Percentiles rank a stretch among this genome's conserved stretches.
These are phyloP conservation scores for Gallinago nigripennis DNA, from an alignment of 2,797 vertebrate species.

Conservation along the genomic window DNA sequence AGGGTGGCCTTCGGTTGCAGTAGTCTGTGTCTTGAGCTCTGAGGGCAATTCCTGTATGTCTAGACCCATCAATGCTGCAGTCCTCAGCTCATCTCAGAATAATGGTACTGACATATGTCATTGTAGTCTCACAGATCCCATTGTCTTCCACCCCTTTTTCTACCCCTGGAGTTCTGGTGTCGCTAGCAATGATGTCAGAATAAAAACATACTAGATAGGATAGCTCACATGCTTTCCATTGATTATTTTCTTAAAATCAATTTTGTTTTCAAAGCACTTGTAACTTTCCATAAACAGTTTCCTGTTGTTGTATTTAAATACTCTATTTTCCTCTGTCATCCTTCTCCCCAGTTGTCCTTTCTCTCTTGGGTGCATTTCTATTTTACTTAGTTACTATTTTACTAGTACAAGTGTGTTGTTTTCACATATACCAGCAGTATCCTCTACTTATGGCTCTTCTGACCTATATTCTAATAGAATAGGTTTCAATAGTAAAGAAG, in stretches of 20 bases:
- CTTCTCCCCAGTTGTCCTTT: background rate
- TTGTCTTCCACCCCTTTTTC: background rate
- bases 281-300: background rate
- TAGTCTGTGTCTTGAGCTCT: background rate
- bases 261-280: background rate
- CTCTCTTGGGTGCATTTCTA: background rate
- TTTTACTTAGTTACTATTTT: background rate
- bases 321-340: background rate
- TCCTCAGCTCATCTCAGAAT: background rate
- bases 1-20: background rate
- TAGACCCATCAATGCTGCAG: background rate
- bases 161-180: background rate
- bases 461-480: background rate
- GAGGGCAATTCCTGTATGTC: background rate
- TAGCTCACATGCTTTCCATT: background rate
- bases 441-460: background rate
- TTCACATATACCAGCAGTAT: background rate
- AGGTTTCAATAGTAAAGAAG: background rate
- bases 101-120: background rate
- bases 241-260: background rate
- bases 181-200: background rate
- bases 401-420: background rate
- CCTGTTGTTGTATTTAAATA: background rate
- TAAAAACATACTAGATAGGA: background rate
- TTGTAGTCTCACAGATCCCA: background rate